Evolutionary conservation across 2,797 vertebrate genomes (phyloP), one percentile per base, ranked within the genome.

Genomic region (Bradypodion pumilum): DNA sequence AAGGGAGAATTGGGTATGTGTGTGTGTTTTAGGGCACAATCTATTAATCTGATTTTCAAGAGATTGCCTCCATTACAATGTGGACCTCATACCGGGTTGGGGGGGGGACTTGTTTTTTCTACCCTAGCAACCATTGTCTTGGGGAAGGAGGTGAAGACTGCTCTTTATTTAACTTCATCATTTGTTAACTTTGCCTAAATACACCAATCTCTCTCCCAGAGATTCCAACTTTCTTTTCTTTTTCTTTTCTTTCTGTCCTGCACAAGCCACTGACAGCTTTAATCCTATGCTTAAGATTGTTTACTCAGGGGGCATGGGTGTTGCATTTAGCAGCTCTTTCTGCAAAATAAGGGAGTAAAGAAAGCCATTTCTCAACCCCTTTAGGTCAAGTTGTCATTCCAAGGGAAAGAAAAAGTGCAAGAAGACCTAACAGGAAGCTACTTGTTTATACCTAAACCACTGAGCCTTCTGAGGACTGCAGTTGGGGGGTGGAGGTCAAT

Each of bases 381-480:
- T 65, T 83, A 73, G 25, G 52, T 60, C 65, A 83, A 60, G 32
- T 68, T 63, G 12, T 63, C 59, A 29, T 80, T 56, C 29, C 42
- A 62, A 37, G 7, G 13, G 15, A 15, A 19, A 40, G 27, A 65
- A 40, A 25, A 37, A 52, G 40, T 29, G 5, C 9, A 42, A 63
- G 37, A 63, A 40, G 32, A 78, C 25, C 59, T 27, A 62, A 27
- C 29, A 16, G 15, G 35, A 29, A 2, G 3, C 12, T 40, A 62
- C 59, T 15, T 62, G 15, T 62, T 62, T 37, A 29, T 76, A 27
- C 37, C 56, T 15, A 29, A 35, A 32, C 44, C 9, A 80, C 4
- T 0, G 0, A 32, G 3, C 0, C 0, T 13, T 25, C 35, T 62
- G 73, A 7, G 77, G 70, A 83, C 83, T 68, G 81, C 21, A 75